Evolutionary conservation across 2,888 invertebrate species (phyloP).

Genomic region (Oscheius onirici): DNA sequence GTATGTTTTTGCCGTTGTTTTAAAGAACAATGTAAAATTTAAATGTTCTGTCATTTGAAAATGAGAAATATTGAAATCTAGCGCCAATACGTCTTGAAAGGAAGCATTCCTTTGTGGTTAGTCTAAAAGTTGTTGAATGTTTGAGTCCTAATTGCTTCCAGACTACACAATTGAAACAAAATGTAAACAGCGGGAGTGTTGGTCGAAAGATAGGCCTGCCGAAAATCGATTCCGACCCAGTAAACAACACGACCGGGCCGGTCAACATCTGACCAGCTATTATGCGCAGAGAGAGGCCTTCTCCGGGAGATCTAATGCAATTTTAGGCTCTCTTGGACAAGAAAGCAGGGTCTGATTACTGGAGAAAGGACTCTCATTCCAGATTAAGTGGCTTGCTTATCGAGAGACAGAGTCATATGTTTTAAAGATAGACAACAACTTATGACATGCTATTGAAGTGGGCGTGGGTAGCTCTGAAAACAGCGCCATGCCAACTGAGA

Average conservation of each 20-base stretch:
- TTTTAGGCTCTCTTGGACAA: neutral
- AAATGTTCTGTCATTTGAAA: too few species aligned
- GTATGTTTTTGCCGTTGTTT: too few species aligned
- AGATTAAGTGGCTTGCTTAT: neutral
- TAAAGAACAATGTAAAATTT: too few species aligned
- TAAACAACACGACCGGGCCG: conserved; percentile 17
- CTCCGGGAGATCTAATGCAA: conserved; percentile 9
- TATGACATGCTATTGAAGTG: too few species aligned
- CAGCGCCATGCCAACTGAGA: too few species aligned
- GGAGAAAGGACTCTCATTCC: too few species aligned
- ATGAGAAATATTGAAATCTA: too few species aligned
- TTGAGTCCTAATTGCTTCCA: neutral
- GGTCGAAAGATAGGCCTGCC: conserved; percentile 13
- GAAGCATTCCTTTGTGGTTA: neutral
- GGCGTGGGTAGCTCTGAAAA: too few species aligned
- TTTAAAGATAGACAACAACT: neutral
- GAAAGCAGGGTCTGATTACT: too few species aligned
- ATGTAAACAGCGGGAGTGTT: conserved; percentile 8
- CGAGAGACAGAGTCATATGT: neutral
- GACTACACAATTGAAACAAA: neutral
- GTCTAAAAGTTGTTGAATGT: neutral
- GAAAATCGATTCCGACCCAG: conserved; percentile 17
- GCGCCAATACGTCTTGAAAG: too few species aligned
- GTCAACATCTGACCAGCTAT: conserved; percentile 24
- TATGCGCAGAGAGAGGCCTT: neutral